A percentile compares a stretch with the other conserved stretches of the same genome.
Evolutionary conservation across 2,797 vertebrate genomes (phyloP).

Genomic region (Pipistrellus kuhlii): DNA sequence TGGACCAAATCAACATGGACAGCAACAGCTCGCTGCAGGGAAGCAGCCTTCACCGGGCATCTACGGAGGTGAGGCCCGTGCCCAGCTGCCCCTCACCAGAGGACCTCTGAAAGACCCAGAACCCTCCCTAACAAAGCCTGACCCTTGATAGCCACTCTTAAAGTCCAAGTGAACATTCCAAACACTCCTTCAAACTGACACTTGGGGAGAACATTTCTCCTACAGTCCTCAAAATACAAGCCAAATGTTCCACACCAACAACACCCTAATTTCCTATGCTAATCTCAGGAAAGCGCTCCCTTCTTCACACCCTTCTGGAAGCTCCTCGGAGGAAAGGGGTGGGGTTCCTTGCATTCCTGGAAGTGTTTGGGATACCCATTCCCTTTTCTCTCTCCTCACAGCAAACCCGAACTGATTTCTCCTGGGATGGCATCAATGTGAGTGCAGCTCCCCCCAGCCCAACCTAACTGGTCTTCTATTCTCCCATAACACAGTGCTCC

Average conservation of each 20-base stretch:
- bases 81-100: not conserved
- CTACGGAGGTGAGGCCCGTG: conserved; percentile 86
- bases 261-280: not conserved
- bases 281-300: conserved; percentile 34
- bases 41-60: conserved; percentile 88
- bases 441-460: conserved; percentile 83
- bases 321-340: not conserved
- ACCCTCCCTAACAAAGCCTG: not conserved
- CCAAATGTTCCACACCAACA: not conserved
- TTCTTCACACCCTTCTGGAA: not conserved
- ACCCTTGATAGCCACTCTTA: not conserved
- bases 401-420: conserved; percentile 97
- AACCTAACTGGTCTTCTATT: conserved; percentile 68
- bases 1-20: conserved; percentile 97
- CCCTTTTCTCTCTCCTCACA: conserved; percentile 88
- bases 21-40: conserved; percentile 89
- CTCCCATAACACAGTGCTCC: not conserved
- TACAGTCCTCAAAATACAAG: not conserved
- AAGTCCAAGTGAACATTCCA: not conserved
- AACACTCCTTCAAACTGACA: not conserved
- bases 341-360: not conserved
- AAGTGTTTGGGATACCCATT: not conserved
- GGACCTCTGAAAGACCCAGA: not conserved
- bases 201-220: not conserved
- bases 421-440: conserved; percentile 97